Evolutionary conservation across 2,113 vertebrate species (phyloP), one percentile per base, ranked within the genome.

Genomic region (Dasyornis broadbenti): DNA sequence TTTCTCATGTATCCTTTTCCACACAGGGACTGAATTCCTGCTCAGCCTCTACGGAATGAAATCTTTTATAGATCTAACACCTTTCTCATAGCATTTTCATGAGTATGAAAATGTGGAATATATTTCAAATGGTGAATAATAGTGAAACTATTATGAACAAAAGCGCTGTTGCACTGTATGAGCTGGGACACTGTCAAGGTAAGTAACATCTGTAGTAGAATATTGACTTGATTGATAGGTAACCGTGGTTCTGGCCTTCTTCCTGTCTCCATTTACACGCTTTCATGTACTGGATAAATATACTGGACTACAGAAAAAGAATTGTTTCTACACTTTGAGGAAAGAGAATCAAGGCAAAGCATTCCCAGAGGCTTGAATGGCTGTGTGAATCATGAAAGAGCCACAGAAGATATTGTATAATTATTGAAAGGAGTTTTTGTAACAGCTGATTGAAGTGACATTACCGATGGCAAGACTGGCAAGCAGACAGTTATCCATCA

Each of bases 171-270:
- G 45, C 26, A 44, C 30, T 93, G 23, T 68, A 37, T 54, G 73
- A 65, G 42, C 69, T 79, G 64, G 57, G 85, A 72, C 0, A 4
- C 64, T 82, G 77, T 91, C 88, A 93, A 92, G 69, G 60, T 69
- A 52, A 80, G 31, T 76, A 91, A 89, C 66, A 82, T 52, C 45
- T 73, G 28, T 4, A 89, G 77, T 70, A 76, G 30, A 61, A 5
- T 63, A 45, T 85, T 93, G 82, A 61, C 73, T 78, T 72, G 53
- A 83, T 31, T 73, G 90, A 60, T 59, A 70, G 68, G 71, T 92
- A 93, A 90, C 60, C 81, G 83, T 88, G 70, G 82, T 90, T 94
- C 94, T 87, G 81, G 50, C 31, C 53, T 92, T 86, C 35, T 16
- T 88, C 22, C 79, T 69, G 31, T 77, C 40, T 92, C 28, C 44